These are phyloP conservation scores for Ricordea florida DNA, from an alignment of 92 coral and sea anemone species.

Conservation along the genomic window DNA sequence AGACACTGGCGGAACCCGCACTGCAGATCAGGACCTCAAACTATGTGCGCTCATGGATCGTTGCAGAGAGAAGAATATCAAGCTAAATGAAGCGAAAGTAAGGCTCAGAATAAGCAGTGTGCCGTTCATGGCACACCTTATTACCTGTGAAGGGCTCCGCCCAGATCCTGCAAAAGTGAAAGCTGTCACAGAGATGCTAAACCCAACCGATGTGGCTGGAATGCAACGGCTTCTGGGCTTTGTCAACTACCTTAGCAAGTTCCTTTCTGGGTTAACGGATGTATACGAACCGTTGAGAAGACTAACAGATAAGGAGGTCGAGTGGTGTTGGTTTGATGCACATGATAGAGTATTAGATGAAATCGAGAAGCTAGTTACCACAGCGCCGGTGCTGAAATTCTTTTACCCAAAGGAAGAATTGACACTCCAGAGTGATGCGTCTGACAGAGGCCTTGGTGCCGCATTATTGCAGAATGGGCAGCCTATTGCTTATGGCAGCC, in stretches of 20 bases:
- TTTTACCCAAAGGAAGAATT: slow-evolving; percentile 6
- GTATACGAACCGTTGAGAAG: slow-evolving; percentile 1
- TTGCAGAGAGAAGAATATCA: slow-evolving; percentile 14
- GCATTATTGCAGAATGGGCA: slow-evolving; percentile 8
- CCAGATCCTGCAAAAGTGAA: slow-evolving; percentile 34
- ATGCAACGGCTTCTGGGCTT: slow-evolving; percentile 13
- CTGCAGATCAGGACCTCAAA: slow-evolving; percentile 16
- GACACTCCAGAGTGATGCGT: slow-evolving; percentile 13
- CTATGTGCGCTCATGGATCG: background rate
- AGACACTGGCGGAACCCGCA: background rate
- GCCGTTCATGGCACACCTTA: slow-evolving; percentile 31
- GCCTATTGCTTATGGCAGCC: slow-evolving; percentile 16
- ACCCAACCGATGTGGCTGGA: background rate
- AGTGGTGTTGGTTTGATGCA: background rate
- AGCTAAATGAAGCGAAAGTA: slow-evolving; percentile 5
- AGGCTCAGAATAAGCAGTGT: background rate
- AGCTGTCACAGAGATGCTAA: slow-evolving; percentile 9
- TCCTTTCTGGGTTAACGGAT: slow-evolving; percentile 21
- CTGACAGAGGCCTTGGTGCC: slow-evolving; percentile 24
- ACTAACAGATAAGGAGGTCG: background rate
- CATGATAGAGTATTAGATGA: slow-evolving; percentile 23
- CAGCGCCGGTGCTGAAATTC: slow-evolving; percentile 24
- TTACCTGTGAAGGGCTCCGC: slow-evolving; percentile 23
- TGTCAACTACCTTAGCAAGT: slow-evolving; percentile 23
- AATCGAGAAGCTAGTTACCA: slow-evolving; percentile 12